Base-by-base conservation (phyloP, 2,797 vertebrate species). In the Clarias laeviceps region DNA sequence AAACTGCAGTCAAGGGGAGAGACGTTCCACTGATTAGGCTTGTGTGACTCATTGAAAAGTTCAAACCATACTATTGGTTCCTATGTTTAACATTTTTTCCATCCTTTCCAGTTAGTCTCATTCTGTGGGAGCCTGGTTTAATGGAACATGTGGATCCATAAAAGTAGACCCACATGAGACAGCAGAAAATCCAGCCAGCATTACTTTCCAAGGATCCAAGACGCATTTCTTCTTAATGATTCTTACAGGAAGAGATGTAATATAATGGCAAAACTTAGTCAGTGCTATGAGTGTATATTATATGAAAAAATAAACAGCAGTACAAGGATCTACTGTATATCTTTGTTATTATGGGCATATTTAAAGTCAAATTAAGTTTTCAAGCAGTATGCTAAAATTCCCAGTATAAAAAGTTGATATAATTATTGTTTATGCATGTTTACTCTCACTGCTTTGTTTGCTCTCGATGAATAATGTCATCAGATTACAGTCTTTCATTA, bases 101-200 rank as follows among this genome's bases (percentile, higher is more conserved):
- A 66, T 34, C 69, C 61, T 87, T 81, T 81, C 45, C 69, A 76
- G 82, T 68, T 79, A 64, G 61, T 18, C 83, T 50, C 45, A 68
- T 81, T 82, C 82, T 76, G 69, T 73, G 34, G 78, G 70, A 76
- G 70, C 34, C n/a, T 20, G 62, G 20, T 69, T 76, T 80, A 84
- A 84, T 87, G 54, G 78, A 87, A 87, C 86, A 87, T 81, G 69
- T 87, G 86, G 77, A 76, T 80, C 78, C 24, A 82, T 87, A 81
- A 87, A 84, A 69, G 59, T 24, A 22, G 54, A 76, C 77, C 82
- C 86, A 87, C 64, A 83, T 87, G 77, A 85, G 61, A 81, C 72
- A 86, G 84, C 82, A 88, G 74, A 88, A 86, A 87, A 68, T 45
- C 50, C 62, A 81, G 82, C 77, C 85, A 83, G 76, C 80, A 54